A percentile compares a stretch with the other conserved stretches of the same genome.
These are phyloP conservation scores for Tachycineta bicolor DNA, from an alignment of 2,113 vertebrate genomes.

Conservation along the genomic window DNA sequence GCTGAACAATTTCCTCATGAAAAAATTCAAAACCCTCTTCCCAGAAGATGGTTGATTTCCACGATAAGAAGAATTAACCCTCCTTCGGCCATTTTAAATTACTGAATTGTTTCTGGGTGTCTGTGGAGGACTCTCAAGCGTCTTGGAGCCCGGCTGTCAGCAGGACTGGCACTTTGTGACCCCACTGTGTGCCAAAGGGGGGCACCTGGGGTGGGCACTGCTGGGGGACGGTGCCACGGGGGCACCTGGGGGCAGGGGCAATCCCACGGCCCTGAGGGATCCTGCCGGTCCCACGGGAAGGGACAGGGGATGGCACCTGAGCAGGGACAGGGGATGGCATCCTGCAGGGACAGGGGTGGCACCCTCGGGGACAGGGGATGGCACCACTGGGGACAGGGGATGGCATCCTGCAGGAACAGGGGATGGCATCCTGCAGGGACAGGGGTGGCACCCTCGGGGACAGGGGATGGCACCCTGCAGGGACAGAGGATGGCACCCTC, in stretches of 20 bases:
- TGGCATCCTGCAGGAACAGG: not conserved
- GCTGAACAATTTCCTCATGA: not conserved
- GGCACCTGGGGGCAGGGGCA: too few relatives aligned
- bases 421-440: too few relatives aligned
- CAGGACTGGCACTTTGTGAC: accelerated
- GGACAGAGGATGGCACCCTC: too few relatives aligned
- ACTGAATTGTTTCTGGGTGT: not conserved
- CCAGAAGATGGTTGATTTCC: not conserved
- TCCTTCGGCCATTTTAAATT: not conserved
- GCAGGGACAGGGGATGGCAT: not conserved
- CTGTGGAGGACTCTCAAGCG: not conserved
- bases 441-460: too few relatives aligned
- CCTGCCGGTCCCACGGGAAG: too few relatives aligned
- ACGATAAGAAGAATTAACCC: not conserved
- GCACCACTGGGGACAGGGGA: too few relatives aligned
- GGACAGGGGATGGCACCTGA: too few relatives aligned
- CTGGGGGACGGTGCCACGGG: accelerated
- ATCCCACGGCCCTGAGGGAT: too few relatives aligned
- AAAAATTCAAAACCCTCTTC: not conserved
- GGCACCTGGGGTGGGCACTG: accelerated
- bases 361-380: too few relatives aligned
- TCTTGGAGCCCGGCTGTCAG: not conserved
- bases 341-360: too few relatives aligned
- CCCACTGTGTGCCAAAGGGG: accelerated
- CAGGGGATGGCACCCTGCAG: too few relatives aligned